Conservation (phyloP, 2,888 invertebrate genomes). For the Pristionchus entomophagus region DNA sequence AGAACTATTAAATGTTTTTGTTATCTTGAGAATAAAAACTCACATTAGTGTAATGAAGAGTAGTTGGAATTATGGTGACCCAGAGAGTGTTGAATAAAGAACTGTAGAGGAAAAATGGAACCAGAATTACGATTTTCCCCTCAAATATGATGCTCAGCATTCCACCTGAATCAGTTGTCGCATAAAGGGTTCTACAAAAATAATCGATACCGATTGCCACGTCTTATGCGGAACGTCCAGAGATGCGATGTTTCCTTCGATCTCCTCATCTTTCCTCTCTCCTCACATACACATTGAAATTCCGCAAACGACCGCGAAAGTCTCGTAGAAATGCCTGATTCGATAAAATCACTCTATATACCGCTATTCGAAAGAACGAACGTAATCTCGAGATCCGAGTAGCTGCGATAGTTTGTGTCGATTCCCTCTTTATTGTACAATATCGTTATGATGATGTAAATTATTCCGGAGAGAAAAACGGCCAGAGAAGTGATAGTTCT, state of each 20-base stretch:
- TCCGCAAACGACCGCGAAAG: background rate
- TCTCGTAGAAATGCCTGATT: background rate
- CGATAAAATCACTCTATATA: background rate
- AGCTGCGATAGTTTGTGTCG: slow-evolving; percentile 6
- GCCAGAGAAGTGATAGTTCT: background rate
- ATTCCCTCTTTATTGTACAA: slow-evolving; percentile 1
- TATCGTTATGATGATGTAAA: background rate
- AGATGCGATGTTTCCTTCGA: slow-evolving; percentile 3
- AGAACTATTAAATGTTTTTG: no score
- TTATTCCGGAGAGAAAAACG: slow-evolving; percentile 19
- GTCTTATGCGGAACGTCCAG: background rate
- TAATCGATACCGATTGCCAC: background rate
- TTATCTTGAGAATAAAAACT: no score
- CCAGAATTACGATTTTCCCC: background rate
- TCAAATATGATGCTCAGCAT: background rate
- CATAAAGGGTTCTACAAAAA: no score
- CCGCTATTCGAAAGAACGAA: background rate
- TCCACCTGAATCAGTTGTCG: background rate
- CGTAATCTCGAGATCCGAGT: background rate
- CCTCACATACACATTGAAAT: background rate
- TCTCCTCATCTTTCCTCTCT: background rate
- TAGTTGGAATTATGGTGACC: background rate
- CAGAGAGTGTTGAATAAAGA: slow-evolving; percentile 2
- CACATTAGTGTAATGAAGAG: slow-evolving; percentile 12
- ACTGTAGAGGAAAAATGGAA: background rate